Evolutionary conservation across 2,797 vertebrate genomes (phyloP).

Genomic region (Champsocephalus esox): DNA sequence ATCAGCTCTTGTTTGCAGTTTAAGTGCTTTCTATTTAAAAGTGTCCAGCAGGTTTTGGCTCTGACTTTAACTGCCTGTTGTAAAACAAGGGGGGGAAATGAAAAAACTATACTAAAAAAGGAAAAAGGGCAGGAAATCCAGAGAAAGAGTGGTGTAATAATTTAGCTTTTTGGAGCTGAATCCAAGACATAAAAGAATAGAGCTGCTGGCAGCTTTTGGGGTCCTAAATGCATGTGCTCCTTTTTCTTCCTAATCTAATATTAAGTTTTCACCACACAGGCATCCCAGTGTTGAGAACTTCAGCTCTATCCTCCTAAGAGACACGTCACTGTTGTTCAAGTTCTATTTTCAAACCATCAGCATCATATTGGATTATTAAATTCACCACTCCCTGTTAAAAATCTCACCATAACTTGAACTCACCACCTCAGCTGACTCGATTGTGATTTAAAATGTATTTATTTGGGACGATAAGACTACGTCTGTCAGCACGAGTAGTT

Average conservation of each 20-base stretch:
- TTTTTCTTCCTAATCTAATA: conserved; percentile 36
- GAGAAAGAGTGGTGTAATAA: conserved; percentile 57
- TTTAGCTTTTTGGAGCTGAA: conserved; percentile 52
- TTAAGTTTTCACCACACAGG: conserved; percentile 39
- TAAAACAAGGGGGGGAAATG: conserved; percentile 54
- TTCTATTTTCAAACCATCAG: conserved; percentile 13
- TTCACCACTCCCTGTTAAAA: neutral
- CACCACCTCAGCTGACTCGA: neutral
- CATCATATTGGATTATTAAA: conserved; percentile 3
- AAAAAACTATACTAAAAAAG: conserved; percentile 13
- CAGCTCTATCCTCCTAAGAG: conserved; percentile 1
- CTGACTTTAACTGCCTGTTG: conserved; percentile 64
- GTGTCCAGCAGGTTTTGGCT: conserved; percentile 78
- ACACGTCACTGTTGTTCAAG: conserved; percentile 18
- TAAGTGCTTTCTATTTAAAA: conserved; percentile 87
- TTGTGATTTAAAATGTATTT: conserved; percentile 6
- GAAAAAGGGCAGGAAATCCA: conserved; percentile 48
- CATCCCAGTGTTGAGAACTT: conserved; percentile 19
- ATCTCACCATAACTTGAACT: conserved; percentile 17
- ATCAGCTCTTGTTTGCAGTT: conserved; percentile 83
- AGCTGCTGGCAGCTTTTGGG: conserved; percentile 59
- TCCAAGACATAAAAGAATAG: conserved; percentile 51
- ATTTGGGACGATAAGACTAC: neutral
- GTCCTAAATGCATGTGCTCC: conserved; percentile 21
- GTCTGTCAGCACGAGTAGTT: too few relatives aligned